These are phyloP conservation scores for Pseudorectes ferrugineus DNA, from an alignment of 2,113 vertebrate species.

Conservation along the genomic window DNA sequence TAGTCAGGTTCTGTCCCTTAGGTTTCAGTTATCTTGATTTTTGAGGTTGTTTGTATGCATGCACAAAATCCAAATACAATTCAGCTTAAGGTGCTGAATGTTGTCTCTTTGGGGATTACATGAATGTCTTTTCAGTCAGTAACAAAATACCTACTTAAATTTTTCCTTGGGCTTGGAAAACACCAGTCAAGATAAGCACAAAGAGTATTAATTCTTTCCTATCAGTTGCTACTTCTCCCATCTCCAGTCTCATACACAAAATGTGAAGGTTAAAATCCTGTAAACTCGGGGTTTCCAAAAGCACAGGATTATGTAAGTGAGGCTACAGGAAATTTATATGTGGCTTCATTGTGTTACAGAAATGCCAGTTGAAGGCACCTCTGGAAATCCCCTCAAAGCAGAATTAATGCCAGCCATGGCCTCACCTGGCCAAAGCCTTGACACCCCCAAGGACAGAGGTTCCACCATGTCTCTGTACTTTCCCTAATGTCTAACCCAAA, in stretches of 20 bases:
- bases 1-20: not conserved
- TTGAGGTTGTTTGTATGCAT: not conserved
- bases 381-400: not conserved
- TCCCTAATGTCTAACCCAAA: not conserved
- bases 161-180: not conserved
- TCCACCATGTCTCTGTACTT: not conserved
- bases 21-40: not conserved
- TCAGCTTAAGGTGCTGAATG: not conserved
- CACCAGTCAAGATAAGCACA: not conserved
- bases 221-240: not conserved
- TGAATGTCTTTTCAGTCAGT: not conserved
- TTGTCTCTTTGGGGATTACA: not conserved
- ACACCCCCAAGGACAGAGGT: not conserved
- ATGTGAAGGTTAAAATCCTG: not conserved
- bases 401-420: not conserved
- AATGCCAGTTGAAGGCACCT: not conserved
- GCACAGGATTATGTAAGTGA: not conserved
- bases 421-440: not conserved
- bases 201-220: not conserved
- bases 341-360: not conserved
- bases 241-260: not conserved
- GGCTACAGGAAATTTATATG: not conserved
- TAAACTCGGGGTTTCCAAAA: not conserved
- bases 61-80: not conserved
- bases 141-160: not conserved